phyloP scores from a whole-genome alignment of 35 echinoderm and acorn worm species.

The Apostichopus californicus region DNA sequence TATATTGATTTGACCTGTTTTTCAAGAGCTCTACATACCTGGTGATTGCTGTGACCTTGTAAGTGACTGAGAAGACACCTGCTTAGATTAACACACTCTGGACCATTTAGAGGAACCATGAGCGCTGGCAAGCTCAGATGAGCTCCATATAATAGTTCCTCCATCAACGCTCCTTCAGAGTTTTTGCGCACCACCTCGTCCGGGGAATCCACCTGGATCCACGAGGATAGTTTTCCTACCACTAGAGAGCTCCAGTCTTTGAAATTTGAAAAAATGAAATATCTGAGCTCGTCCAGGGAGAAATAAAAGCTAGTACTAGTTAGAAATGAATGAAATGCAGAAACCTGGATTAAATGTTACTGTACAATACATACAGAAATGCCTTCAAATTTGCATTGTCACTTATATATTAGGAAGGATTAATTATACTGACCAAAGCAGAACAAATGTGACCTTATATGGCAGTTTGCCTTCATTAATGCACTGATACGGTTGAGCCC shows the following conservation, averaged over 20 bases:
- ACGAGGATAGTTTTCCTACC: slow-evolving; percentile 91
- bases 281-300: background rate
- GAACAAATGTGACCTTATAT: no score
- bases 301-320: background rate
- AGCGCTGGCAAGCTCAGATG: slow-evolving; percentile 95
- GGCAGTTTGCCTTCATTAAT: no score
- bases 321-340: background rate
- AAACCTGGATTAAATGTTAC: background rate
- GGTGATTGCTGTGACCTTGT: slow-evolving; percentile 94
- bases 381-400: background rate
- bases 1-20: no score
- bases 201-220: slow-evolving; percentile 84
- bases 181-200: slow-evolving; percentile 86
- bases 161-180: slow-evolving; percentile 87
- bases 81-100: slow-evolving; percentile 83
- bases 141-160: slow-evolving; percentile 89
- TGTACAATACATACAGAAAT: background rate
- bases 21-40: slow-evolving; percentile 48
- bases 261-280: background rate
- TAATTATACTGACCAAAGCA: no score
- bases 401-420: no score
- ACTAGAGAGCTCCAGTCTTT: slow-evolving; percentile 97
- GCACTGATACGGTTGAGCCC: no score
- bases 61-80: slow-evolving; percentile 92
- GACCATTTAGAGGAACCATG: slow-evolving; percentile 71